Conservation (phyloP, 2,113 vertebrate genomes). For the Anarhynchus alexandrinus region DNA sequence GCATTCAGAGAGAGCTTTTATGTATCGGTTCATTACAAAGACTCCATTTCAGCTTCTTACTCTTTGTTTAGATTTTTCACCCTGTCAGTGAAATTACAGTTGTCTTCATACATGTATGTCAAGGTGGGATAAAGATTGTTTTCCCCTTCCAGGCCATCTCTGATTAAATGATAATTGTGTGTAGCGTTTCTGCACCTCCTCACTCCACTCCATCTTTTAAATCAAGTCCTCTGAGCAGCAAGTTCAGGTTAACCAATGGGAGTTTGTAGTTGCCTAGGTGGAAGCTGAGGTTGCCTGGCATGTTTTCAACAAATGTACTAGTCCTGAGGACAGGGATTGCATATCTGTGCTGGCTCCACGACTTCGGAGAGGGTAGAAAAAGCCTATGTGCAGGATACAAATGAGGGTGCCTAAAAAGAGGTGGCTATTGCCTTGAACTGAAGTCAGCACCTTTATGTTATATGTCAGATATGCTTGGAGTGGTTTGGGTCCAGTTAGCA, state of each 20-base stretch:
- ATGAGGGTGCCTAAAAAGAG: background rate
- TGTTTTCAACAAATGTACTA: background rate
- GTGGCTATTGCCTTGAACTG: background rate
- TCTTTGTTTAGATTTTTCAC: background rate
- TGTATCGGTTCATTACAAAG: background rate
- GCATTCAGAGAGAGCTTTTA: background rate
- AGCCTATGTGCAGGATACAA: accelerated
- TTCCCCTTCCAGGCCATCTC: background rate
- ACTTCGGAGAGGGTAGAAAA: background rate
- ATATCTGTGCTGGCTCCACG: background rate
- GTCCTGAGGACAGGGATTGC: background rate
- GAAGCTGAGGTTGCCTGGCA: background rate
- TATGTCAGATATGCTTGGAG: background rate
- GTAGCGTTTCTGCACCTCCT: background rate
- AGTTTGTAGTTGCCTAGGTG: background rate
- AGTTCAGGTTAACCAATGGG: background rate
- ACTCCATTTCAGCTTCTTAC: background rate
- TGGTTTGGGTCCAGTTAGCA: background rate
- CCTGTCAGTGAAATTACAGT: background rate
- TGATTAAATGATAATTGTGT: background rate
- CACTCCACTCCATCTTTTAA: background rate
- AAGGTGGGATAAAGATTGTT: background rate
- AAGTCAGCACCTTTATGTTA: background rate
- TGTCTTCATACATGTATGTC: background rate
- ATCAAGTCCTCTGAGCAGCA: background rate